These are phyloP conservation scores for Scaptomyza parva DNA, from an alignment of 2,888 invertebrate genomes.

Conservation along the genomic window DNA sequence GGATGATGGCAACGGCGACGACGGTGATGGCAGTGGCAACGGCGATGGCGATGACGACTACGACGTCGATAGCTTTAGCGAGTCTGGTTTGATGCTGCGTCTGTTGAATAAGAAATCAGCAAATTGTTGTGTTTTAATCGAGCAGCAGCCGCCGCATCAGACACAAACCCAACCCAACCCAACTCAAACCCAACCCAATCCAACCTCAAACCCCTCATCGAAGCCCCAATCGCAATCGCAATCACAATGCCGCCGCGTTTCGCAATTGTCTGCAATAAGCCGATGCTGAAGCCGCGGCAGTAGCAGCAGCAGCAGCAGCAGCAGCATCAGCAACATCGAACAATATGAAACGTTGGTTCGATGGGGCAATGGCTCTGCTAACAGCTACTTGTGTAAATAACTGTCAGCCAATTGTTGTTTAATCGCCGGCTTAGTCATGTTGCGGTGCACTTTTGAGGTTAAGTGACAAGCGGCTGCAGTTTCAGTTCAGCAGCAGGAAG, in stretches of 20 bases:
- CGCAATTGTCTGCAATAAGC: constrained; percentile 62
- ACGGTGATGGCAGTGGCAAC: not conserved
- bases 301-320: constrained; percentile 10
- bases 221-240: constrained; percentile 36
- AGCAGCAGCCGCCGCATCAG: constrained; percentile 42
- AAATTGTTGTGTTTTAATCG: constrained; percentile 80
- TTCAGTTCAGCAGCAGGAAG: not conserved
- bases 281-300: constrained; percentile 23
- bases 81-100: not conserved
- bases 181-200: constrained; percentile 29
- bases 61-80: constrained; percentile 20
- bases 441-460: constrained; percentile 67
- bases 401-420: constrained; percentile 81
- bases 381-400: constrained; percentile 79
- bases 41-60: constrained; percentile 15
- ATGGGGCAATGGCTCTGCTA: constrained; percentile 23
- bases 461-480: constrained; percentile 52
- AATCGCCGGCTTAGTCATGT: constrained; percentile 76
- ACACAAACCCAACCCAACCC: constrained; percentile 5
- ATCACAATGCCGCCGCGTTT: constrained; percentile 48
- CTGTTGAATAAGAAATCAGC: constrained; percentile 76
- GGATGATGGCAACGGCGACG: constrained; percentile 56
- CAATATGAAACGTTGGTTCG: constrained; percentile 23
- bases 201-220: not conserved
- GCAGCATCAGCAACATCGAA: constrained; percentile 18